Conservation (phyloP, 1,140 invertebrate genomes). For the Ips nitidus region DNA sequence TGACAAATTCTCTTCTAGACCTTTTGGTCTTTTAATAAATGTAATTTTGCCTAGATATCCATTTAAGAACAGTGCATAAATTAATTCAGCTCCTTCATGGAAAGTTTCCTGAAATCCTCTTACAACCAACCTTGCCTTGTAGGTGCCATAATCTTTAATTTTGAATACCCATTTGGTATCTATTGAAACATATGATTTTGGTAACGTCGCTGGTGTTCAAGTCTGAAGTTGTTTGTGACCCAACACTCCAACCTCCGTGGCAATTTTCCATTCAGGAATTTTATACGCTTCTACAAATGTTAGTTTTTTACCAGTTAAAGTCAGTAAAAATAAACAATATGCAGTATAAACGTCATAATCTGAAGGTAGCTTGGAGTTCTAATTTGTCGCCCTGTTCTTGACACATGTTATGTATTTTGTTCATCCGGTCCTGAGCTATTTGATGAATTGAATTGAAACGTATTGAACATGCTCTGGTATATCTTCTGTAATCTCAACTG, state of each 20-base stretch:
- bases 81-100: not conserved
- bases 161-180: slow-evolving; percentile 31
- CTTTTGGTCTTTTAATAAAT: too few relatives aligned
- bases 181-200: slow-evolving; percentile 8
- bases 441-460: too few relatives aligned
- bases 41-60: too few relatives aligned
- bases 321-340: slow-evolving; percentile 24
- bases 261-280: slow-evolving; percentile 7
- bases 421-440: not conserved
- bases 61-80: not conserved
- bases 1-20: too few relatives aligned
- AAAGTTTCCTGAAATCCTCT: slow-evolving; percentile 34
- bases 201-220: slow-evolving; percentile 14
- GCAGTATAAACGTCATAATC: slow-evolving; percentile 13
- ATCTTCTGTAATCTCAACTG: not conserved
- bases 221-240: slow-evolving; percentile 24
- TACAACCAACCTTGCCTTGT: slow-evolving; percentile 42
- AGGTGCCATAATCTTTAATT: slow-evolving; percentile 33
- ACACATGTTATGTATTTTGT: not conserved
- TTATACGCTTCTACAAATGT: not conserved
- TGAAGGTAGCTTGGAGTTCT: not conserved
- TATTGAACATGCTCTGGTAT: not conserved
- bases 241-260: slow-evolving; percentile 9
- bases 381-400: not conserved
- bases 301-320: slow-evolving; percentile 1